Base-by-base conservation (phyloP, 2,888 invertebrate genomes). In the Crossocerus cetratus region DNA sequence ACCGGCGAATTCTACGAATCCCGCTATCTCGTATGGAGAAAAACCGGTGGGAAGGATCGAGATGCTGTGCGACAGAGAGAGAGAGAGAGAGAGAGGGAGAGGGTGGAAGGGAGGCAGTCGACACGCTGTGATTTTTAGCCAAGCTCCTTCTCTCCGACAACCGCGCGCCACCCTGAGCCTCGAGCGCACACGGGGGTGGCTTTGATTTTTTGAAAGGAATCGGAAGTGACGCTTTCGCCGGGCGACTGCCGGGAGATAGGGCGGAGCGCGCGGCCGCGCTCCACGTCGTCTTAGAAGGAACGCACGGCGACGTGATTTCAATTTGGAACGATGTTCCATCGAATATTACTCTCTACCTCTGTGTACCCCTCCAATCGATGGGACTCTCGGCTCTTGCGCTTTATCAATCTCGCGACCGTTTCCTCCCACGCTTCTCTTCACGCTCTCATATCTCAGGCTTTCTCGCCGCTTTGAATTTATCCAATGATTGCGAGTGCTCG, bases 191-290 rank as follows among this genome's bases (percentile, higher is more conserved):
- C 44, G 63, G 71, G 78, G 72, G 61, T 81, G 76, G 72, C 74
- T 82, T 80, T 82, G 80, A 82, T 82, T 82, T 82, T 82, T 80
- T 74, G 67, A 70, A 70, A 74, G 71, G 71, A 78, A 80, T 82
- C 80, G 74, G 70, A 81, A 78, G 81, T 69, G 77, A 80, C 68
- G 77, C 70, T 77, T 77, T 70, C 62, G 58, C 58, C 67, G 45
- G 11, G 32, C 32, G 63, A 45, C 65, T 20, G 43, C n/a, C 49
- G 58, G 60, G 20, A 21, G 64, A 54, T 18, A 45, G 63, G 55
- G 61, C 56, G 68, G 32, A 32, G 32, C 32, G 32, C 8, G 32
- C 32, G 32, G 11, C 8, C 32, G 32, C 8, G 32, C 32, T 32
- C 32, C 32, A 32, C 32, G 32, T 32, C 49, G 59, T 64, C 56